A percentile compares a stretch with the other conserved stretches of the same genome.
phyloP scores from a whole-genome alignment of 2,113 vertebrate genomes.

The Lepus americanus region DNA sequence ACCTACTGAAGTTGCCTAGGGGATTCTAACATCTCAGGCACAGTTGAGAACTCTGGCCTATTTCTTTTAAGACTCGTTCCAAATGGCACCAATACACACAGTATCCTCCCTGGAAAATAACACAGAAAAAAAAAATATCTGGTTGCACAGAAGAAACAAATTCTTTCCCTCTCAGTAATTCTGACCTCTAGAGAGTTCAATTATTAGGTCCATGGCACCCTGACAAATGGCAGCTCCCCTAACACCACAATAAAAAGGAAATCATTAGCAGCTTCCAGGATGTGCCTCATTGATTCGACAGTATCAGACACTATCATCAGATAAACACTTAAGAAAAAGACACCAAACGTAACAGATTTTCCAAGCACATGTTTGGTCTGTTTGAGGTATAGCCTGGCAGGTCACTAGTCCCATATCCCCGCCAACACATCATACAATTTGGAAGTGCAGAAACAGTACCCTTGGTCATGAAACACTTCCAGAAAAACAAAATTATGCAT shows the following conservation, averaged over 20 bases:
- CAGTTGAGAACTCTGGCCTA: not conserved
- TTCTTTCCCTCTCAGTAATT: constrained; percentile 45
- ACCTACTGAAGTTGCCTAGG: not conserved
- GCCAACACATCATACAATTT: not conserved
- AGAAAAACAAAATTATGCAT: not conserved
- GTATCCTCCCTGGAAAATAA: constrained; percentile 41
- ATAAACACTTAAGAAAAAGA: constrained; percentile 28
- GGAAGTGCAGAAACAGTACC: not conserved
- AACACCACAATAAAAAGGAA: constrained; percentile 58
- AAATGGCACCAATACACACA: constrained; percentile 1
- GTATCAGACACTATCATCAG: constrained; percentile 41
- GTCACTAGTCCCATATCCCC: not conserved
- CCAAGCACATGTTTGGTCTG: not conserved
- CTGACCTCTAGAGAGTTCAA: constrained; percentile 69
- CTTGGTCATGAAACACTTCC: not conserved
- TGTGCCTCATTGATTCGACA: constrained; percentile 32
- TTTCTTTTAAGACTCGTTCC: constrained; percentile 51
- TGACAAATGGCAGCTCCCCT: constrained; percentile 52
- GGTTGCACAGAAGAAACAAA: constrained; percentile 20
- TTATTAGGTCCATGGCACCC: constrained; percentile 14
- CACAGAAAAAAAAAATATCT: not conserved
- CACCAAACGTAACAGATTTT: not conserved
- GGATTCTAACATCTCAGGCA: not conserved
- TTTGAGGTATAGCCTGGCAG: not conserved
- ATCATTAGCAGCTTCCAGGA: constrained; percentile 62